Evolutionary conservation across 2,888 invertebrate genomes (phyloP).

Genomic region (Caenorhabditis wallacei): DNA sequence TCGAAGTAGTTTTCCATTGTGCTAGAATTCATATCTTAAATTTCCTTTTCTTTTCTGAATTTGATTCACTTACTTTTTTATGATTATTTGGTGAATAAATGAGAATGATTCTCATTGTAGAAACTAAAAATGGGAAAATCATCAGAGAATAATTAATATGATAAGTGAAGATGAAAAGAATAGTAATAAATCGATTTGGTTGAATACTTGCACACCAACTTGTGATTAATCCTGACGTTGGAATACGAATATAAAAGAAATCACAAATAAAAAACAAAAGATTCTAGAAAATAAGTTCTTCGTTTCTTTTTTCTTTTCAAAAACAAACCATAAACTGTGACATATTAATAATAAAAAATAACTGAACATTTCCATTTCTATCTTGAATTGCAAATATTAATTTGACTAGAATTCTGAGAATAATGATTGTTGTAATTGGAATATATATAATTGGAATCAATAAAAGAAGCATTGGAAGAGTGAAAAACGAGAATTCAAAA

Average conservation of each 20-base stretch:
- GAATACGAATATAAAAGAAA: constrained; percentile 31
- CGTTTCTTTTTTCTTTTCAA: neutral
- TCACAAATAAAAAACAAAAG: constrained; percentile 32
- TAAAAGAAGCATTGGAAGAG: constrained; percentile 27
- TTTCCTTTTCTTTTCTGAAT: no score
- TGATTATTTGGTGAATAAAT: constrained; percentile 19
- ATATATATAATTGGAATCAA: constrained; percentile 40
- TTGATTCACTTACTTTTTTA: constrained; percentile 5
- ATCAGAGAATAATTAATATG: constrained; percentile 46
- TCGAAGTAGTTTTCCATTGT: constrained; percentile 15
- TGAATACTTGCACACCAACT: constrained; percentile 31
- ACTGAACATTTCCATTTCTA: constrained; percentile 8
- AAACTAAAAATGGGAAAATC: constrained; percentile 41
- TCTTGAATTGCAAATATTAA: neutral
- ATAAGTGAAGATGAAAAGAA: constrained; percentile 30
- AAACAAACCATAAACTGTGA: constrained; percentile 32
- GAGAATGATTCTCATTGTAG: constrained; percentile 23
- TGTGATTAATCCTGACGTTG: constrained; percentile 26
- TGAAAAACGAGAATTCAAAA: constrained; percentile 12
- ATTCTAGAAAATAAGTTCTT: constrained; percentile 20
- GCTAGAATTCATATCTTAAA: neutral
- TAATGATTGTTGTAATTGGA: constrained; percentile 10
- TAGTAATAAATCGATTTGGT: constrained; percentile 27
- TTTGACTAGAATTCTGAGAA: constrained; percentile 16
- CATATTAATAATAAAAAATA: constrained; percentile 16